These are phyloP conservation scores for Pseudopleuronectes americanus DNA, from an alignment of 2,797 vertebrate genomes.

Conservation along the genomic window DNA sequence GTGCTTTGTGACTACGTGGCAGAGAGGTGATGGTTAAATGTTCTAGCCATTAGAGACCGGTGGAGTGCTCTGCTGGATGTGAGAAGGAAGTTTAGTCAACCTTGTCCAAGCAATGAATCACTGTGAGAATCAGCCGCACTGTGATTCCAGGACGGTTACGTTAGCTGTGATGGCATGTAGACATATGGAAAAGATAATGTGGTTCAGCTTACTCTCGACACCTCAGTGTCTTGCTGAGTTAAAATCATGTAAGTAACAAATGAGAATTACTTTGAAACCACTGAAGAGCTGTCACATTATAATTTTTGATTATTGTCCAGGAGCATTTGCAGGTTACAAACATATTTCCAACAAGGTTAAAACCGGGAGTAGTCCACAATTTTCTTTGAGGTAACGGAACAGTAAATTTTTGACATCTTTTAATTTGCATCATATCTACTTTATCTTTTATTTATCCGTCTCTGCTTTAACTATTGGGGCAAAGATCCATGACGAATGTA, in stretches of 20 bases:
- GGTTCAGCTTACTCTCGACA: constrained; percentile 27
- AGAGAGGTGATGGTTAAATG: constrained; percentile 35
- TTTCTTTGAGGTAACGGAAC: too few relatives aligned
- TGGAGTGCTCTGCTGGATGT: constrained; percentile 26
- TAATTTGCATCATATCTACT: too few relatives aligned
- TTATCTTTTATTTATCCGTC: too few relatives aligned
- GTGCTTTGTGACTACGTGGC: constrained; percentile 45
- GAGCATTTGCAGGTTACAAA: background rate
- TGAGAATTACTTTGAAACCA: constrained; percentile 1
- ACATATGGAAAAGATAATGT: constrained; percentile 63
- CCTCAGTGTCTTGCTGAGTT: constrained; percentile 33
- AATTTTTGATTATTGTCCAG: background rate
- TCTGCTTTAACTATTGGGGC: too few relatives aligned
- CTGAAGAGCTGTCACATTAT: background rate
- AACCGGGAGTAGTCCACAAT: too few relatives aligned
- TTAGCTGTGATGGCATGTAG: constrained; percentile 28
- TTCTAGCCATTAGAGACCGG: constrained; percentile 42
- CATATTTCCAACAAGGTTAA: too few relatives aligned
- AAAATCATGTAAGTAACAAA: constrained; percentile 7
- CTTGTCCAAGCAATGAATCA: constrained; percentile 55
- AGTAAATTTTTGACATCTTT: too few relatives aligned
- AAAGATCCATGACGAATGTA: too few relatives aligned
- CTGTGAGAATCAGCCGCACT: constrained; percentile 31
- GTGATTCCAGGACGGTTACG: constrained; percentile 31
- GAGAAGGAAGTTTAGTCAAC: constrained; percentile 52